Evolutionary conservation across 2,888 invertebrate genomes (phyloP), one percentile per base, ranked within the genome.

Genomic region (Trilocha varians): DNA sequence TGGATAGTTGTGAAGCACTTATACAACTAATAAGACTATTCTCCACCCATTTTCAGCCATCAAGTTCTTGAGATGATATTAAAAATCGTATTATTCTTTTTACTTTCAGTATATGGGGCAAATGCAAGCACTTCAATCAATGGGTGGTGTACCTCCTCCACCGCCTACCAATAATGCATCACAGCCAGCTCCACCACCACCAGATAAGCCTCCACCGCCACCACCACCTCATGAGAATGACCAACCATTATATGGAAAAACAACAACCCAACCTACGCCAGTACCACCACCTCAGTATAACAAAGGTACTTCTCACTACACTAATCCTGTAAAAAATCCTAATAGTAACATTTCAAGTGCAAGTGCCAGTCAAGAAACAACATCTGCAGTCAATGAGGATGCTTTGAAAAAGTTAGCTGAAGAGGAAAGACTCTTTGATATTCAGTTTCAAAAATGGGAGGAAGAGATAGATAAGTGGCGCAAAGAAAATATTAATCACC

Each of bases 391-490:
- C 18, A 76, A 79, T 57, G 55, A 63, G 18, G 84, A 84, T 16
- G 85, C 79, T 32, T 52, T 84, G 15, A 73, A 72, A 43, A 80
- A 79, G 53, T 62, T 84, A 16, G 76, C 78, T n/a, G 86, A 85
- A 51, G 94, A 95, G 57, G 95, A 96, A 73, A 91, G 91, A 69
- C 91, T 91, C 45, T 97, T 97, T 78, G 94, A 95, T 65, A 90
- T 91, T 47, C 94, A 97, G 71, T 97, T 97, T 69, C 89, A 91
- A 59, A 92, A 94, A 63, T 97, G 97, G 97, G 96, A 96, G 75
- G 90, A 93, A 53, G 94, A 97, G 70, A 97, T 96, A 70, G 91
- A 93, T 59, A 93, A 93, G 57, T 97, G 97, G 97, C 94, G 94
- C 67, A 90, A 91, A 48, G 94, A 96, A 62, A 97, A 97, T 82